These are phyloP conservation scores for Oryctolagus cuniculus DNA, from an alignment of 2,113 vertebrate genomes.

Conservation along the genomic window DNA sequence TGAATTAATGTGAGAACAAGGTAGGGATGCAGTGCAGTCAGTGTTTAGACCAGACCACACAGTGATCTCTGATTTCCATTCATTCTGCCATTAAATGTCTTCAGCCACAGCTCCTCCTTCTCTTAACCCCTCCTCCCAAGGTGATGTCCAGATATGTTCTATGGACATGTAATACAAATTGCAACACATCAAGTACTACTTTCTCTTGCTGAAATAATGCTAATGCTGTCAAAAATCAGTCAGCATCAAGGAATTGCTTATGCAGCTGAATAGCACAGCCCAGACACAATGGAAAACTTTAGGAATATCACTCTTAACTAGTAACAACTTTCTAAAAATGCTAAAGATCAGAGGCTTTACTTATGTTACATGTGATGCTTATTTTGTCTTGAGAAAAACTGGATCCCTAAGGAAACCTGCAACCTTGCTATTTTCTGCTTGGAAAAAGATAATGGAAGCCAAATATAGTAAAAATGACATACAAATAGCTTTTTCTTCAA, in stretches of 20 bases:
- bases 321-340: constrained; percentile 26
- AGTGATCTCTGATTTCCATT: constrained; percentile 74
- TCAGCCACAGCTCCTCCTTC: constrained; percentile 84
- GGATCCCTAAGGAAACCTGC: not conserved
- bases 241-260: constrained; percentile 70
- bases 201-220: constrained; percentile 71
- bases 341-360: constrained; percentile 34
- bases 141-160: constrained; percentile 75
- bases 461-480: not conserved
- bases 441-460: not conserved
- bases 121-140: constrained; percentile 76
- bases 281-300: constrained; percentile 12
- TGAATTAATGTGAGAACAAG: constrained; percentile 66
- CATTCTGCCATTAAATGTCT: constrained; percentile 83
- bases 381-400: not conserved
- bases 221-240: constrained; percentile 63
- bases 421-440: not conserved
- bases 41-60: constrained; percentile 57
- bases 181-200: constrained; percentile 75
- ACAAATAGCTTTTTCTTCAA: constrained; percentile 14
- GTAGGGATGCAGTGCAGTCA: not conserved
- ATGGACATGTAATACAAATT: constrained; percentile 43
- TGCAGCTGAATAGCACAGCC: constrained; percentile 66
- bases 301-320: constrained; percentile 6
- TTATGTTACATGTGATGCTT: not conserved